These are phyloP conservation scores for Meliscaeva auricollis DNA, from an alignment of 2,888 invertebrate species.

Conservation along the genomic window DNA sequence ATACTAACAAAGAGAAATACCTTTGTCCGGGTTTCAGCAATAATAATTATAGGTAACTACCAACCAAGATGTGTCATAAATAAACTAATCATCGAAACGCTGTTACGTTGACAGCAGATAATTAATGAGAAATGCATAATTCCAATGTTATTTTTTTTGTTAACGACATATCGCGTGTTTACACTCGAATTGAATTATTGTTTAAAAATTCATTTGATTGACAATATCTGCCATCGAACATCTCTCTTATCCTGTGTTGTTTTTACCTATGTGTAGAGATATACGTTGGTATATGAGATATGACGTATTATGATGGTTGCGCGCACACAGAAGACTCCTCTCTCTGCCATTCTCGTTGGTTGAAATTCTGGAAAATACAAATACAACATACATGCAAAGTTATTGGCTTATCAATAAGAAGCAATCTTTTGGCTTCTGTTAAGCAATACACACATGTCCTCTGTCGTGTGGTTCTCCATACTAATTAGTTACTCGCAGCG, in stretches of 20 bases:
- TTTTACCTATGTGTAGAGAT: background rate
- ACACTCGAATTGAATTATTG: slow-evolving; percentile 74
- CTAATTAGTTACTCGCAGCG: slow-evolving; percentile 52
- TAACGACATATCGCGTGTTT: slow-evolving; percentile 71
- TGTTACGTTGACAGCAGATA: slow-evolving; percentile 57
- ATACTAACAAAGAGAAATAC: background rate
- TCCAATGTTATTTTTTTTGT: slow-evolving; percentile 35
- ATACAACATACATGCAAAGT: slow-evolving; percentile 50
- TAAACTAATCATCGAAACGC: slow-evolving; percentile 38
- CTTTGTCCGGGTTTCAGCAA: background rate
- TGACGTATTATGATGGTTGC: slow-evolving; percentile 10
- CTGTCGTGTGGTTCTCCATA: slow-evolving; percentile 43
- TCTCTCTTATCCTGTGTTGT: slow-evolving; percentile 48
- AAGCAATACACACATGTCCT: slow-evolving; percentile 44
- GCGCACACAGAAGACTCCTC: slow-evolving; percentile 46
- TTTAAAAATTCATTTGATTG: slow-evolving; percentile 73
- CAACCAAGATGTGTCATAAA: slow-evolving; percentile 6
- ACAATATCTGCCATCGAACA: slow-evolving; percentile 67
- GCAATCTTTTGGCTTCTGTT: slow-evolving; percentile 68
- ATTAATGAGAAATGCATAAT: slow-evolving; percentile 73
- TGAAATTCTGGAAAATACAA: slow-evolving; percentile 26
- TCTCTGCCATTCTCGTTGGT: slow-evolving; percentile 17
- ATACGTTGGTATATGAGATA: slow-evolving; percentile 17
- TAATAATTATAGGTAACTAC: background rate
- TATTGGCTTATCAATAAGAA: slow-evolving; percentile 55